Conservation (phyloP, 2,888 invertebrate genomes). For the Trichacis sp. region DNA sequence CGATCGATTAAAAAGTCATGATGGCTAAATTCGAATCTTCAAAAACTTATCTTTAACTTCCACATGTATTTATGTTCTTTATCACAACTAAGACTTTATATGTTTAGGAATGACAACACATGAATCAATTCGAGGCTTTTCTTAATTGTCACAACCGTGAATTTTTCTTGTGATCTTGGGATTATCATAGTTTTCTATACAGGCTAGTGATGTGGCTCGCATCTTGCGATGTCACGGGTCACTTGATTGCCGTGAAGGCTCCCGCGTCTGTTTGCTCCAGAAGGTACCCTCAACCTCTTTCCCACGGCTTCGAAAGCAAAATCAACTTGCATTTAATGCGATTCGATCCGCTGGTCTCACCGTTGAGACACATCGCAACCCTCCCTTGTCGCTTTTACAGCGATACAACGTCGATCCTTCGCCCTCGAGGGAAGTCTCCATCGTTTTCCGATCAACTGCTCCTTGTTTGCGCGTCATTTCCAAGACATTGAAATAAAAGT, state of each 20-base stretch:
- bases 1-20: no score
- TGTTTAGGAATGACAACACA: no score
- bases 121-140: no score
- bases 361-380: conserved; percentile 31
- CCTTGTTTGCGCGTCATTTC: no score
- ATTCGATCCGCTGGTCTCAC: conserved; percentile 40
- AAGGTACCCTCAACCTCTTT: conserved; percentile 44
- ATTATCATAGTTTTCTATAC: conserved; percentile 5
- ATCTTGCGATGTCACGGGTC: conserved; percentile 30
- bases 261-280: conserved; percentile 33
- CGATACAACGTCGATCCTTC: conserved; percentile 4
- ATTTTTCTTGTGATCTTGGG: neutral
- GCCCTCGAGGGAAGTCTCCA: neutral
- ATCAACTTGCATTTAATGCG: conserved; percentile 43
- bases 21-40: no score
- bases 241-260: conserved; percentile 24
- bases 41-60: no score
- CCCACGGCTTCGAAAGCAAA: conserved; percentile 46
- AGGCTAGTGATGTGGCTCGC: conserved; percentile 12
- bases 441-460: neutral
- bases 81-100: no score
- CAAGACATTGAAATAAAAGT: no score
- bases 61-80: no score
- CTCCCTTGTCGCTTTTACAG: conserved; percentile 12
- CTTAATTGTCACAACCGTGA: no score